Percentiles rank a stretch among this genome's conserved stretches.
Conservation (phyloP, 2,888 invertebrate species). For the Eupithecia abbreviata region DNA sequence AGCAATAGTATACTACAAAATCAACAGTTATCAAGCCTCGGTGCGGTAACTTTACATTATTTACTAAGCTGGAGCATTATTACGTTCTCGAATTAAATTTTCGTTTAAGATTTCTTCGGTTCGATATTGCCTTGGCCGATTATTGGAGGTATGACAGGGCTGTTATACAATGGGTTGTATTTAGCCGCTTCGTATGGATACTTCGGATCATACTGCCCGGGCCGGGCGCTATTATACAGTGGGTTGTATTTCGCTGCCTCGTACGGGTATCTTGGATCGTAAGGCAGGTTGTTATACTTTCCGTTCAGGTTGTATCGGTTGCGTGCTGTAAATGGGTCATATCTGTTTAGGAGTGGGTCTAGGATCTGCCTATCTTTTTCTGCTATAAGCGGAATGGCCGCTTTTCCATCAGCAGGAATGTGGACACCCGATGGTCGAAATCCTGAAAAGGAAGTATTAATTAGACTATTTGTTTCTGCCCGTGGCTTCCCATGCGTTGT, state of each 20-base stretch:
- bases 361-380: slow-evolving; percentile 54
- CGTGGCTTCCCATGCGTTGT: no score
- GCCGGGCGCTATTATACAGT: slow-evolving; percentile 49
- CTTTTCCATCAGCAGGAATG: slow-evolving; percentile 85
- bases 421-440: slow-evolving; percentile 87
- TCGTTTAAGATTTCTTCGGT: slow-evolving; percentile 49
- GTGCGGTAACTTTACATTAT: slow-evolving; percentile 23
- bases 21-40: slow-evolving; percentile 32
- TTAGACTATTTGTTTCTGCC: no score
- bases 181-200: slow-evolving; percentile 53
- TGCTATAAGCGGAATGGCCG: slow-evolving; percentile 66
- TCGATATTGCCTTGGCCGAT: slow-evolving; percentile 36
- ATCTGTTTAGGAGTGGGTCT: slow-evolving; percentile 58
- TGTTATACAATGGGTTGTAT: slow-evolving; percentile 53
- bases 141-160: slow-evolving; percentile 44
- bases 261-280: slow-evolving; percentile 57
- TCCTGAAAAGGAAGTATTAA: slow-evolving; percentile 51
- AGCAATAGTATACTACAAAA: slow-evolving; percentile 28
- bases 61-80: slow-evolving; percentile 1
- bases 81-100: background rate
- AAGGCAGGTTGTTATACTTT: slow-evolving; percentile 52
- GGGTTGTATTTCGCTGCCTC: slow-evolving; percentile 51
- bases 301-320: slow-evolving; percentile 50
- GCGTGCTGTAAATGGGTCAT: slow-evolving; percentile 54
- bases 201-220: slow-evolving; percentile 50